Evolutionary conservation across 2,888 invertebrate genomes (phyloP), one percentile per base, ranked within the genome.

Genomic region (Glaucopsyche alexis): DNA sequence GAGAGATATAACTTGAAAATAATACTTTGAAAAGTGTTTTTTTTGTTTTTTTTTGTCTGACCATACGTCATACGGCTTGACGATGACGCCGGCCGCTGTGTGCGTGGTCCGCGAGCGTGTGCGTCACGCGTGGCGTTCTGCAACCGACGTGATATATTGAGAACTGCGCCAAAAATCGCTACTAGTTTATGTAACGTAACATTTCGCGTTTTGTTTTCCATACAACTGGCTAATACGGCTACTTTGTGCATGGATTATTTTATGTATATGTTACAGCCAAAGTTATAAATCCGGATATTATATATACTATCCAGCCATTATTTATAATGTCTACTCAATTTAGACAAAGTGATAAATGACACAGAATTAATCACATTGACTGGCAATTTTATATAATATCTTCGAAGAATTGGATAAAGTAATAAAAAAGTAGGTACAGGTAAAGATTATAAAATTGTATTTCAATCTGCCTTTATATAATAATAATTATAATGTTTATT

Each of bases 71-170:
- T 79, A 80, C 79, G 79, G 85, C 83, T 85, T 89, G 90, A 89
- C 88, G 90, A 91, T 91, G 90, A 90, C 83, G 85, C 77, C 52
- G 69, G 71, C 74, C 72, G 74, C 70, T n/a, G 86, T 86, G 88
- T 87, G 87, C 81, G 87, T 84, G 82, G 81, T 81, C 76, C 73
- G 75, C 73, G 76, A 69, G 49, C 81, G 87, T 87, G 87, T 84
- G 87, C 80, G 83, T 83, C 78, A 77, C 82, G 83, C 84, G 84
- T 87, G 87, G 87, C 87, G 86, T 83, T 83, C 86, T 89, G 91
- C 89, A 82, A 83, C 83, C 86, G 88, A 86, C 90, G 88, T 91
- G 91, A 91, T 91, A 90, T 92, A 91, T 91, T 88, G 91, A 89
- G 88, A 87, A 87, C 85, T 82, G 85, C 83, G 85, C 86, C 88